Conservation (phyloP, 2,888 invertebrate genomes). For the Agrochola macilenta region DNA sequence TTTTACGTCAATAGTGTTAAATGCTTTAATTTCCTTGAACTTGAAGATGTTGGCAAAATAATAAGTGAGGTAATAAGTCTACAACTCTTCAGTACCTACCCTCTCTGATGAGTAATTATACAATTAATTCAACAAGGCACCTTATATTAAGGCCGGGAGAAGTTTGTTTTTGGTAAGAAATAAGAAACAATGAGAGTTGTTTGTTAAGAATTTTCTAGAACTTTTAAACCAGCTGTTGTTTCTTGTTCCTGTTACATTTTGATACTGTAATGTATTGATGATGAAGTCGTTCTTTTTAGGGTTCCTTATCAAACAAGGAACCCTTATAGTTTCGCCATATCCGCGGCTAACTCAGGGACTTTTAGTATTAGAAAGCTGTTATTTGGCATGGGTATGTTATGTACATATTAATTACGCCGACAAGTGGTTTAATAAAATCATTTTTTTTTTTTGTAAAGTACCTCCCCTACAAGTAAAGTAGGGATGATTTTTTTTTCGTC, state of each 20-base stretch:
- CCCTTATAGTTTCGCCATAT: no score
- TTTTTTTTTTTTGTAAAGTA: no score
- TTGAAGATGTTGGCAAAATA: slow-evolving; percentile 37
- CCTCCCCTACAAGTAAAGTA: no score
- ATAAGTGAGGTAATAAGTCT: slow-evolving; percentile 52
- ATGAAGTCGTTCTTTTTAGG: slow-evolving; percentile 4
- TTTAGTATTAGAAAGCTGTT: no score
- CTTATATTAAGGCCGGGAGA: slow-evolving; percentile 77
- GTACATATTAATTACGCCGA: no score
- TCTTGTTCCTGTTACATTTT: slow-evolving; percentile 57
- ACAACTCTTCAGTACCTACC: slow-evolving; percentile 52
- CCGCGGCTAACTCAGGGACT: no score
- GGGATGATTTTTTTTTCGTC: no score
- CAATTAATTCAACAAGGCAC: slow-evolving; percentile 86
- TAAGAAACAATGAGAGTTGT: slow-evolving; percentile 81
- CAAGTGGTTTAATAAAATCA: no score
- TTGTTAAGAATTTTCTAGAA: slow-evolving; percentile 74
- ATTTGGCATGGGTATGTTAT: no score
- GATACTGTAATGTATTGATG: slow-evolving; percentile 54
- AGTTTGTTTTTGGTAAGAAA: slow-evolving; percentile 82
- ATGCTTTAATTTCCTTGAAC: slow-evolving; percentile 37
- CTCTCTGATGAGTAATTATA: slow-evolving; percentile 81
- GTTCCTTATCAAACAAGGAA: no score
- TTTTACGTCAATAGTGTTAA: slow-evolving; percentile 8
- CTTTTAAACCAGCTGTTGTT: slow-evolving; percentile 70